A percentile compares a stretch with the other conserved stretches of the same genome.
phyloP scores from a whole-genome alignment of 2,797 vertebrate genomes.

The Somateria mollissima region DNA sequence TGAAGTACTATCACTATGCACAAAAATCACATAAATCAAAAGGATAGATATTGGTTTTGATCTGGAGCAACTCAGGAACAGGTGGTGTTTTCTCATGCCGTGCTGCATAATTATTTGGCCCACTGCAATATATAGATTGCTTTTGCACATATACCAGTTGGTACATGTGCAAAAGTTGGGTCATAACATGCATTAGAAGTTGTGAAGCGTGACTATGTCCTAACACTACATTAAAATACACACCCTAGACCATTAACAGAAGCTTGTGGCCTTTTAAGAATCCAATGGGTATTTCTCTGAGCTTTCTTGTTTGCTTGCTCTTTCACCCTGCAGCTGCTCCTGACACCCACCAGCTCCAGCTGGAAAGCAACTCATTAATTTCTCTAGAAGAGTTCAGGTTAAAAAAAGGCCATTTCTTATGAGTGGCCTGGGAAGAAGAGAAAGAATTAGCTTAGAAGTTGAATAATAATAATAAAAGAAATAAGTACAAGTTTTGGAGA shows the following conservation, averaged over 20 bases:
- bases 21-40: background rate
- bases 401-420: background rate
- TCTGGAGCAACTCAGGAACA: fast-evolving
- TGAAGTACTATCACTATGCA: background rate
- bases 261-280: background rate
- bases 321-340: background rate
- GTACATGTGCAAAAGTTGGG: background rate
- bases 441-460: background rate
- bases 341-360: background rate
- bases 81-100: background rate
- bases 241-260: fast-evolving
- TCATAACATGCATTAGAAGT: background rate
- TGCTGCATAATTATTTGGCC: background rate
- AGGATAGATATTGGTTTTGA: fast-evolving
- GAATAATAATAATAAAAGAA: background rate
- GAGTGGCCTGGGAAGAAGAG: background rate
- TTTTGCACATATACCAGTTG: background rate
- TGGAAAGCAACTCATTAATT: background rate
- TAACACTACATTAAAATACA: background rate
- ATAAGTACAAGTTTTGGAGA: background rate
- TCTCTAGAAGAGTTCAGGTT: background rate
- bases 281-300: background rate
- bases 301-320: background rate
- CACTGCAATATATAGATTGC: background rate
- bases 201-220: background rate